Conservation (phyloP, 30 jellyfish, hydroid and myxozoan species). For the Aurelia sp. region DNA sequence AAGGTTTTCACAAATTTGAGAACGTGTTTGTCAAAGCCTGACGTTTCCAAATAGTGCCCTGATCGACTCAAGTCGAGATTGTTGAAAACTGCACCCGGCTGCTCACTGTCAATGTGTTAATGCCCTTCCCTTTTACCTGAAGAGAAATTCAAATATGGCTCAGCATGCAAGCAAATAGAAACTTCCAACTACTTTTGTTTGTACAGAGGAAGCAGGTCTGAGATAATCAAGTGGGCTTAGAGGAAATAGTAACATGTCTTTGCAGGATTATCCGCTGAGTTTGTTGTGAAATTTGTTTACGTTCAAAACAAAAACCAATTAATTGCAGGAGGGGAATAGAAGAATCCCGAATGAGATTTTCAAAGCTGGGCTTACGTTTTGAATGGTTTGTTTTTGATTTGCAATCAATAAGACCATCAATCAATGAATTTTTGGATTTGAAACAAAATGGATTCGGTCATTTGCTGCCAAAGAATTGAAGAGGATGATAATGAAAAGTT, state of each 20-base stretch:
- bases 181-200: slow-evolving; percentile 4
- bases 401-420: background rate
- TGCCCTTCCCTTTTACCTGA: too few species aligned
- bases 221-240: slow-evolving; percentile 15
- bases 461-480: slow-evolving; percentile 13
- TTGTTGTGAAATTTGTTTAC: background rate
- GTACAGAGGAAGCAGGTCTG: slow-evolving; percentile 4
- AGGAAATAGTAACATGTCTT: slow-evolving; percentile 1
- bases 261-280: background rate
- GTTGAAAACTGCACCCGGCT: too few species aligned
- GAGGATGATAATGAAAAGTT: slow-evolving; percentile 8
- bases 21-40: too few species aligned
- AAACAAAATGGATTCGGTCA: slow-evolving; percentile 17
- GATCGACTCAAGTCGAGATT: too few species aligned
- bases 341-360: background rate
- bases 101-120: too few species aligned
- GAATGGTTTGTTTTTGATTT: too few species aligned
- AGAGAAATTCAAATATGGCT: too few species aligned
- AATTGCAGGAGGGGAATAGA: background rate
- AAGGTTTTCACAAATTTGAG: too few species aligned
- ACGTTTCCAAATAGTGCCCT: too few species aligned
- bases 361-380: background rate
- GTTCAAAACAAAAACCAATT: background rate
- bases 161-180: too few species aligned
- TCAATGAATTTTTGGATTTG: background rate